These are phyloP conservation scores for Drosophila quadrilineata DNA, from an alignment of 1,140 invertebrate species.

Conservation along the genomic window DNA sequence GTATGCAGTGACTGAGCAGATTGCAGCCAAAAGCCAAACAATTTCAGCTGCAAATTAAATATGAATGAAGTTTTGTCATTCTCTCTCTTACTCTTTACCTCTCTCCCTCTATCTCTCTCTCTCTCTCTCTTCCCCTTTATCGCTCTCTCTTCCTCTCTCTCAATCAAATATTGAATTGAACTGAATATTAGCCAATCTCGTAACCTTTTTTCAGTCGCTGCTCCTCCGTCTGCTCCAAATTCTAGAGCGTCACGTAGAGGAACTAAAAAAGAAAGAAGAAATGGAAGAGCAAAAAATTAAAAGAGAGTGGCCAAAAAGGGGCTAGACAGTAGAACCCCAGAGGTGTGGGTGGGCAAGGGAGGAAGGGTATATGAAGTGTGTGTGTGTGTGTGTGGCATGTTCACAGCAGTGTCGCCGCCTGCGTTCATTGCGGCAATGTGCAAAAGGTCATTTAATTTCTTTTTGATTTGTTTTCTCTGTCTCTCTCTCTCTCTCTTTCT, in stretches of 20 bases:
- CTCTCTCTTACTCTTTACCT: too few species aligned
- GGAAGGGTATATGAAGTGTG: background rate
- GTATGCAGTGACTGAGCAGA: too few species aligned
- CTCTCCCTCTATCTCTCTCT: too few species aligned
- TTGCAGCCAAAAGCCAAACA: slow-evolving; percentile 14
- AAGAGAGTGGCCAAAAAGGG: too few species aligned
- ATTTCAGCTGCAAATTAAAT: slow-evolving; percentile 38
- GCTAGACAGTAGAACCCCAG: background rate
- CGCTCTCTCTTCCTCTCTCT: too few species aligned
- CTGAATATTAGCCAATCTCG: slow-evolving; percentile 30
- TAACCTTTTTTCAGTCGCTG: slow-evolving; percentile 59
- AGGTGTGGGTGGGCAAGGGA: background rate
- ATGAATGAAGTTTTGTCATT: slow-evolving; percentile 44
- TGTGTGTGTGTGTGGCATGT: background rate
- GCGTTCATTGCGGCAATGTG: slow-evolving; percentile 52
- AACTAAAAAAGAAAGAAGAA: background rate
- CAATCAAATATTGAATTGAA: too few species aligned
- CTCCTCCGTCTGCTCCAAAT: slow-evolving; percentile 19
- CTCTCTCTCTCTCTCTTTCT: slow-evolving; percentile 10
- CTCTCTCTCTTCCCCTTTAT: too few species aligned
- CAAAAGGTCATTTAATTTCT: slow-evolving; percentile 80
- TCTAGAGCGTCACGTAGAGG: slow-evolving; percentile 13
- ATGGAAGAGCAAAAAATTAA: background rate
- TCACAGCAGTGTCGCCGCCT: slow-evolving; percentile 16
- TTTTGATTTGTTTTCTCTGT: slow-evolving; percentile 71